Base-by-base conservation (phyloP, 2,888 invertebrate species). In the Diaprepes abbreviatus region DNA sequence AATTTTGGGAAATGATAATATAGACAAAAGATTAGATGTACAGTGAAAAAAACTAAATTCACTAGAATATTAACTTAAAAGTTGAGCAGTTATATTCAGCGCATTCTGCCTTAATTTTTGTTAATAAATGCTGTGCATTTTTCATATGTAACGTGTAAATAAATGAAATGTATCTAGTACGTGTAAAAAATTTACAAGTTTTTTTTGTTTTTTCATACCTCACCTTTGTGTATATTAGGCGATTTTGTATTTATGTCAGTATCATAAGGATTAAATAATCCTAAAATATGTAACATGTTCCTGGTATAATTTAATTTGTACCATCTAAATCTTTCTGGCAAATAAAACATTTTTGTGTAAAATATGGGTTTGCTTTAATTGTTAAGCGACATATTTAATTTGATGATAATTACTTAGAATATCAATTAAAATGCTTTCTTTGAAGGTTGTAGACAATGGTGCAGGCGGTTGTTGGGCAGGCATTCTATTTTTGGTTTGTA, bases 221-320 rank as follows among this genome's bases (percentile, higher is more conserved):
- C 43, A 64, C 19, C 57, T 17, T 45, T 17, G 24, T 64, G 58
- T 68, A 64, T 38, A 69, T 64, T 69, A 33, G 36, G 50, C 52
- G 33, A 35, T 57, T 58, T 65, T 65, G 35, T 65, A 65, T 57
- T 57, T 57, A 54, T 64, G 66, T 67, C 66, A 38, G 31, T 59
- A 67, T 59, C 16, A 21, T 66, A 50, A n/a, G 16, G 9, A 66
- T 52, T 65, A n/a, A 54, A 40, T 28, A 50, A 40, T 65, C 55
- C 43, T 12, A 14, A 63, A 38, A 55, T 54, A 38, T 64, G 52
- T 64, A 62, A 35, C 7, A 50, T 62, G 52, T 64, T 52, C 54
- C 54, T 64, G 36, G 40, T 62, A 60, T 60, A 12, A 48, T 48
- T 17, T 16, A n/a, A 16, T 60, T 43, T 60, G 40, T 64, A 64